A percentile compares a stretch with the other conserved stretches of the same genome.
Evolutionary conservation across 2,888 invertebrate genomes (phyloP).

Genomic region (Melanotus villosus): DNA sequence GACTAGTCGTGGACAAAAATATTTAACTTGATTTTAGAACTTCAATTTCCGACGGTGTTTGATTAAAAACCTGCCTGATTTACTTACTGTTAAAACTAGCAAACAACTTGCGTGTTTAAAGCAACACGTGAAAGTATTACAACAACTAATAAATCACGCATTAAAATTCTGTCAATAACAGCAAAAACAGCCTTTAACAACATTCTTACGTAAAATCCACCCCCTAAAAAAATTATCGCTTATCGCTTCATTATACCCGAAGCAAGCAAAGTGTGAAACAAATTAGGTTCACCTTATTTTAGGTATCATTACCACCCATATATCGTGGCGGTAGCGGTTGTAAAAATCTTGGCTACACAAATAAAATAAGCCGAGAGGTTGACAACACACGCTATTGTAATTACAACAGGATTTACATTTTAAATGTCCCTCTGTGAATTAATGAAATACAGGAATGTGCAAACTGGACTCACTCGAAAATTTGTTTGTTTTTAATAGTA

Average conservation of each 20-base stretch:
- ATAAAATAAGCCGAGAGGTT: slow-evolving; percentile 22
- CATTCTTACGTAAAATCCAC: too few species aligned
- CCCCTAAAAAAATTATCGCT: too few species aligned
- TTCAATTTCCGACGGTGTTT: too few species aligned
- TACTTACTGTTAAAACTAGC: too few species aligned
- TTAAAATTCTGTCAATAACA: too few species aligned
- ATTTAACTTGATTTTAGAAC: too few species aligned
- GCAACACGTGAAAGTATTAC: background rate
- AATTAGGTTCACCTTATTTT: background rate
- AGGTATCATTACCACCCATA: slow-evolving; percentile 2
- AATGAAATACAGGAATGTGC: slow-evolving; percentile 23
- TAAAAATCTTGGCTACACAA: slow-evolving; percentile 16
- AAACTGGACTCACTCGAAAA: slow-evolving; percentile 6
- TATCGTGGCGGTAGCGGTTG: background rate
- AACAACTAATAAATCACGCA: too few species aligned
- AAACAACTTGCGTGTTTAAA: background rate
- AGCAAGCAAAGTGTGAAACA: background rate
- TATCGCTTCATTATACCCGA: too few species aligned
- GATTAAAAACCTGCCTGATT: too few species aligned
- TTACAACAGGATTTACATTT: slow-evolving; percentile 15
- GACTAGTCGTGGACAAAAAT: too few species aligned
- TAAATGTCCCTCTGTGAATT: slow-evolving; percentile 16
- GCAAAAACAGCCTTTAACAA: too few species aligned
- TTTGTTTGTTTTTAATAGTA: slow-evolving; percentile 24
- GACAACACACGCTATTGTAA: slow-evolving; percentile 22